phyloP scores from a whole-genome alignment of 2,888 invertebrate genomes.

The Caenorhabditis macrosperma region DNA sequence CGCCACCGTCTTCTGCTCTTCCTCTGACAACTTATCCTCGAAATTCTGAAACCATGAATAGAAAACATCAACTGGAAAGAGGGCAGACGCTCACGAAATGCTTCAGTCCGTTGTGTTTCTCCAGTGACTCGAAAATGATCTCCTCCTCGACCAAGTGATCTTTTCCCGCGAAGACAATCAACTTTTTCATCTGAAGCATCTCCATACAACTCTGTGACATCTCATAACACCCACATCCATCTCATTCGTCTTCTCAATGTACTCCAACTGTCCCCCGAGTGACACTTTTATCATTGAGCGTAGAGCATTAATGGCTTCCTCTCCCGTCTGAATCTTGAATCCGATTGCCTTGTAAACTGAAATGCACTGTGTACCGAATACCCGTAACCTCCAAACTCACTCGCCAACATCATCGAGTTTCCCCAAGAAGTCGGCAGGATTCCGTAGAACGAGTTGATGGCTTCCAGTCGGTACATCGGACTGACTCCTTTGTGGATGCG shows the following conservation, averaged over 20 bases:
- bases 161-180: slow-evolving; percentile 55
- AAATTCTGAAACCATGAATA: slow-evolving; percentile 17
- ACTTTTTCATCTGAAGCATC: slow-evolving; percentile 48
- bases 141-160: slow-evolving; percentile 57
- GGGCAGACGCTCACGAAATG: slow-evolving; percentile 25
- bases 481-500: slow-evolving; percentile 63
- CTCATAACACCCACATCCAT: slow-evolving; percentile 8
- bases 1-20: slow-evolving; percentile 6
- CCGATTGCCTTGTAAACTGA: slow-evolving; percentile 62
- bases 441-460: slow-evolving; percentile 28
- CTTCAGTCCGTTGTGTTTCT: slow-evolving; percentile 34
- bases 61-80: not conserved
- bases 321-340: slow-evolving; percentile 46
- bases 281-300: slow-evolving; percentile 51
- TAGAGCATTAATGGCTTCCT: slow-evolving; percentile 57
- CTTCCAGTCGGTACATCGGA: slow-evolving; percentile 51
- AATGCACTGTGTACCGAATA: not conserved
- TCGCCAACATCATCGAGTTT: slow-evolving; percentile 32
- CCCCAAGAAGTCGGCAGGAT: slow-evolving; percentile 28
- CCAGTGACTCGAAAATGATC: slow-evolving; percentile 34
- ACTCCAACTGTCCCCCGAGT: slow-evolving; percentile 24
- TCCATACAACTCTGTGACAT: too few species aligned
- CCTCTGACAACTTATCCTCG: slow-evolving; percentile 8
- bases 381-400: slow-evolving; percentile 38
- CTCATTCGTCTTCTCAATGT: slow-evolving; percentile 37